Percentiles rank a stretch among this genome's conserved stretches.
Evolutionary conservation across 2,113 vertebrate species (phyloP).

Genomic region (Lepidothrix coronata): DNA sequence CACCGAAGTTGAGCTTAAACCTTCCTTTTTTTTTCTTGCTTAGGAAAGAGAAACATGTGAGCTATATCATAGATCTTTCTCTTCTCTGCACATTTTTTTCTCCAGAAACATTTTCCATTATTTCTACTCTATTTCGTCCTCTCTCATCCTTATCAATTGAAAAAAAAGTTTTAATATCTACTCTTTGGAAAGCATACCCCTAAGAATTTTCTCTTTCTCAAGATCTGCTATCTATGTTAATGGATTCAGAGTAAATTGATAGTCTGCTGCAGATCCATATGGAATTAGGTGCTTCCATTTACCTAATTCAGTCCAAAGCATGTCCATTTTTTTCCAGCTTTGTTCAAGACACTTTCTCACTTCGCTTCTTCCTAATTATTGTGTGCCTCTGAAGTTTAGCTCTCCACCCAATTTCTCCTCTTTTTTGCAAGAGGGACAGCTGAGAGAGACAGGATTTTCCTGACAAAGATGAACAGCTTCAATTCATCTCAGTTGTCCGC

Average conservation of each 20-base stretch:
- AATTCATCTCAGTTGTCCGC: slow-evolving; percentile 32
- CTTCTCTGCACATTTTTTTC: background rate
- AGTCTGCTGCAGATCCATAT: background rate
- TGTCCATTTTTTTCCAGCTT: background rate
- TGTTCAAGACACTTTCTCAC: background rate
- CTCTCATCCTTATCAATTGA: background rate
- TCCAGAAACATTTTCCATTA: background rate
- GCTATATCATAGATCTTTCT: background rate
- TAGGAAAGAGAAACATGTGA: background rate
- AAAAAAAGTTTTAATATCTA: background rate
- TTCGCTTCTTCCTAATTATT: background rate
- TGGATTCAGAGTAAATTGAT: background rate
- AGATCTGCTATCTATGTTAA: background rate
- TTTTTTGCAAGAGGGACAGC: background rate
- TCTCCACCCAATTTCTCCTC: background rate
- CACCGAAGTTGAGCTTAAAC: background rate
- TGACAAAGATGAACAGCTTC: slow-evolving; percentile 19
- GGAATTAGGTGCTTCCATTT: background rate
- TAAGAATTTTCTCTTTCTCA: background rate
- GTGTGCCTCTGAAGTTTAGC: background rate
- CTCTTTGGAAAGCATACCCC: background rate
- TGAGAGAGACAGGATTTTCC: background rate
- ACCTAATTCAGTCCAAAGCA: background rate
- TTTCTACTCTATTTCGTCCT: background rate
- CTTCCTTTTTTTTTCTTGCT: background rate